phyloP scores from a whole-genome alignment of 2,888 invertebrate species.

The Neuroscelio doddi region DNA sequence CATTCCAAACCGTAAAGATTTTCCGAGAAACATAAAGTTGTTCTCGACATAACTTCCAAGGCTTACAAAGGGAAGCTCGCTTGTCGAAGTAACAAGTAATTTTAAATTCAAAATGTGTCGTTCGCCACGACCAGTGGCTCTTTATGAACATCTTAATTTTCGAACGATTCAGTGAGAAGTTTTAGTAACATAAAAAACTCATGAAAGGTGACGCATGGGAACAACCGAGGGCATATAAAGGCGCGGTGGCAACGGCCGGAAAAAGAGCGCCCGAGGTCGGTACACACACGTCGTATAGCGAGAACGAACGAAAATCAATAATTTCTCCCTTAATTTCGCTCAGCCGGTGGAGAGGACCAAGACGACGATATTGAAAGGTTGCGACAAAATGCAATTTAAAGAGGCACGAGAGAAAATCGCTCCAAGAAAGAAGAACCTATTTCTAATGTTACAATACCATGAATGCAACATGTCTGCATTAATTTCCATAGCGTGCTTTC shows the following conservation, averaged over 20 bases:
- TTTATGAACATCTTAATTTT: slow-evolving; percentile 31
- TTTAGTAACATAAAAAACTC: slow-evolving; percentile 28
- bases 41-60: not conserved
- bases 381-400: slow-evolving; percentile 45
- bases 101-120: slow-evolving; percentile 21
- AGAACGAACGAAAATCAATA: slow-evolving; percentile 48
- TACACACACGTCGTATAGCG: slow-evolving; percentile 40
- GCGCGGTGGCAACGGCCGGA: slow-evolving; percentile 43
- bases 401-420: slow-evolving; percentile 32
- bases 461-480: slow-evolving; percentile 26
- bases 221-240: slow-evolving; percentile 38
- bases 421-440: slow-evolving; percentile 23
- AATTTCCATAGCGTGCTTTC: slow-evolving; percentile 17
- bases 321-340: slow-evolving; percentile 47
- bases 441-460: slow-evolving; percentile 32
- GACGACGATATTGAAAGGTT: slow-evolving; percentile 41
- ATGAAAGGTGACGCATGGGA: slow-evolving; percentile 42
- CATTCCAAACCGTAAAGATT: not conserved
- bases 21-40: slow-evolving; percentile 4
- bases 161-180: slow-evolving; percentile 19
- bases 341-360: slow-evolving; percentile 34
- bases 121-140: not conserved
- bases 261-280: slow-evolving; percentile 47
- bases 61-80: not conserved
- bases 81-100: not conserved